A percentile compares a stretch with the other conserved stretches of the same genome.
phyloP scores from a whole-genome alignment of 2,888 invertebrate species.

The Pammene aurita region DNA sequence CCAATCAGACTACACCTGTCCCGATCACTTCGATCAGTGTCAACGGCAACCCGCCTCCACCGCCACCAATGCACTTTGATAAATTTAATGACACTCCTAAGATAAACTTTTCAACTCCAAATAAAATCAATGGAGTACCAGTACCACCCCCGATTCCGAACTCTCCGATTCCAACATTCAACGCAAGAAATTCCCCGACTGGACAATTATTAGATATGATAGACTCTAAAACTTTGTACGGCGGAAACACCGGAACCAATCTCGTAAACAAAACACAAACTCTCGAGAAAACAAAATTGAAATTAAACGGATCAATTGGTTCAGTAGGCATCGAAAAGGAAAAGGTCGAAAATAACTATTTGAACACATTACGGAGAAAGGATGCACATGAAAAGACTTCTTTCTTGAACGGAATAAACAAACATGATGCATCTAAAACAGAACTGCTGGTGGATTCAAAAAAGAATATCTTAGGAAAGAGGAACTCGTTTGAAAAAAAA shows the following conservation, averaged over 20 bases:
- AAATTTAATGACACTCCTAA: slow-evolving; percentile 38
- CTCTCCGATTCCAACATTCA: slow-evolving; percentile 70
- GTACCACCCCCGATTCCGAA: slow-evolving; percentile 73
- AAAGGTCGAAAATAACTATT: slow-evolving; percentile 59
- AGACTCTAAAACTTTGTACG: slow-evolving; percentile 42
- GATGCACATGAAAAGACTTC: slow-evolving; percentile 60
- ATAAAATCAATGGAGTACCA: slow-evolving; percentile 56
- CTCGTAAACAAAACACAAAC: slow-evolving; percentile 43
- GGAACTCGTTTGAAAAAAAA: slow-evolving; percentile 70
- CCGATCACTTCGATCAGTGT: not conserved
- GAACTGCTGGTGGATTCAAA: slow-evolving; percentile 63
- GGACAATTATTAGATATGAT: slow-evolving; percentile 56
- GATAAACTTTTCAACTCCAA: slow-evolving; percentile 43
- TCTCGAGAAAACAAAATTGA: slow-evolving; percentile 56
- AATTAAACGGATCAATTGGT: slow-evolving; percentile 59
- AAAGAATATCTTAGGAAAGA: slow-evolving; percentile 71
- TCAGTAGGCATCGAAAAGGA: slow-evolving; percentile 67
- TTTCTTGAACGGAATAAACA: slow-evolving; percentile 63
- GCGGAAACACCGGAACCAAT: slow-evolving; percentile 49
- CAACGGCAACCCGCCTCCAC: slow-evolving; percentile 46
- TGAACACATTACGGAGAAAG: slow-evolving; percentile 62
- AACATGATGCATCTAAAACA: slow-evolving; percentile 55
- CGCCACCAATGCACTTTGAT: slow-evolving; percentile 43
- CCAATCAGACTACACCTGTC: slow-evolving; percentile 7
- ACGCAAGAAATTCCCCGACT: slow-evolving; percentile 51